These are phyloP conservation scores for Cyanoderma ruficeps DNA, from an alignment of 2,113 vertebrate genomes.

Conservation along the genomic window DNA sequence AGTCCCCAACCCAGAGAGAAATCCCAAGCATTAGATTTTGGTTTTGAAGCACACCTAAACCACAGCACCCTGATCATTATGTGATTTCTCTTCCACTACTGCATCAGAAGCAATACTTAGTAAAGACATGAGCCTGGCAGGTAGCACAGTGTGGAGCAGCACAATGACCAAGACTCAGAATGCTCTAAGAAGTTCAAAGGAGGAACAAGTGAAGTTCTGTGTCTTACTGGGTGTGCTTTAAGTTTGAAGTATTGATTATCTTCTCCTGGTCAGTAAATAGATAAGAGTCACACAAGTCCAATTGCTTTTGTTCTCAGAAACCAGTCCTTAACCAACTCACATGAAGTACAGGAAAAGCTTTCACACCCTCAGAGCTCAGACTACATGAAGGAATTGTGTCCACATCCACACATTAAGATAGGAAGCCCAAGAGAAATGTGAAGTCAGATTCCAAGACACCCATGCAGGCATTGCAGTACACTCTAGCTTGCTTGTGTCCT, in stretches of 20 bases:
- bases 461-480: neutral
- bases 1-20: neutral
- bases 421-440: neutral
- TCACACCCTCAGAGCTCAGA: neutral
- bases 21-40: neutral
- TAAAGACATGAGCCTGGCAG: neutral
- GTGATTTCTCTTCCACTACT: neutral
- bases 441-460: neutral
- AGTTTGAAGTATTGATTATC: neutral
- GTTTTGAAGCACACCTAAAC: neutral
- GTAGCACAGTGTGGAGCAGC: neutral
- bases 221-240: neutral
- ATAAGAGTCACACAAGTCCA: neutral
- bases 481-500: neutral
- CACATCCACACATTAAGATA: neutral
- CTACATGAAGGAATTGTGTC: neutral
- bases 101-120: neutral
- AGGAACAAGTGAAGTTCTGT: neutral
- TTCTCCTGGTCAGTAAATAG: neutral
- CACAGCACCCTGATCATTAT: neutral
- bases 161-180: neutral
- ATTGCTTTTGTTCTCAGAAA: neutral
- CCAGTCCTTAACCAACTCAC: neutral
- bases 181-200: neutral
- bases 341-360: neutral